Conservation (phyloP, 2,113 vertebrate species). For the Phycodurus eques region DNA sequence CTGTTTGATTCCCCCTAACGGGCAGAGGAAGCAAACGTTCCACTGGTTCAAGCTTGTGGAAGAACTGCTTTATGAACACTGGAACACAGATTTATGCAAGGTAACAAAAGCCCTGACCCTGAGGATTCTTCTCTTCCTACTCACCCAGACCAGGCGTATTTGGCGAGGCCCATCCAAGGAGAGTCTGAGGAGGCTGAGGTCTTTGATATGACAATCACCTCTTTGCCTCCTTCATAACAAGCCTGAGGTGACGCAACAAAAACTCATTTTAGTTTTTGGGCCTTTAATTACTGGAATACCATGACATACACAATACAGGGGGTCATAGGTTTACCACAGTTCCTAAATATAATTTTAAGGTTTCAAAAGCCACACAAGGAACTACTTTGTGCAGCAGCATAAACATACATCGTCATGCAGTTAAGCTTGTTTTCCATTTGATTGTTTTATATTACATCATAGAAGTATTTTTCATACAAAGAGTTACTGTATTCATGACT, state of each 20-base stretch:
- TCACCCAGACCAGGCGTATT: slow-evolving; percentile 99
- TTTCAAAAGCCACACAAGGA: background rate
- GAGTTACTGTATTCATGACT: no score
- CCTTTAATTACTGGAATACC: background rate
- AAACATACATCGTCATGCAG: no score
- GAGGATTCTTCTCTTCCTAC: slow-evolving; percentile 45
- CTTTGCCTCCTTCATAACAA: slow-evolving; percentile 95
- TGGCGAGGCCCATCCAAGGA: slow-evolving; percentile 96
- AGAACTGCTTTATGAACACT: slow-evolving; percentile 16
- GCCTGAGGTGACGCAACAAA: slow-evolving; percentile 73
- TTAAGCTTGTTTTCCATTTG: no score
- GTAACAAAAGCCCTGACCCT: slow-evolving; percentile 23
- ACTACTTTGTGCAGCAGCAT: no score
- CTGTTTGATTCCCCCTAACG: background rate
- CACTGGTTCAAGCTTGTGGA: background rate
- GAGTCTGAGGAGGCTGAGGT: slow-evolving; percentile 97
- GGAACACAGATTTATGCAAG: slow-evolving; percentile 12
- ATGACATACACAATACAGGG: background rate
- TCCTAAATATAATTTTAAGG: no score
- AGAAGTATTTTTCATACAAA: no score
- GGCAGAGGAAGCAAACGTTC: background rate
- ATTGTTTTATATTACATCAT: no score
- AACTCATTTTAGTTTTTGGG: background rate
- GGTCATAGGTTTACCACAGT: no score
- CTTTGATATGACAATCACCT: slow-evolving; percentile 95